A percentile compares a stretch with the other conserved stretches of the same genome.
phyloP scores from a whole-genome alignment of 2,888 invertebrate species.

The Homarus gammarus region DNA sequence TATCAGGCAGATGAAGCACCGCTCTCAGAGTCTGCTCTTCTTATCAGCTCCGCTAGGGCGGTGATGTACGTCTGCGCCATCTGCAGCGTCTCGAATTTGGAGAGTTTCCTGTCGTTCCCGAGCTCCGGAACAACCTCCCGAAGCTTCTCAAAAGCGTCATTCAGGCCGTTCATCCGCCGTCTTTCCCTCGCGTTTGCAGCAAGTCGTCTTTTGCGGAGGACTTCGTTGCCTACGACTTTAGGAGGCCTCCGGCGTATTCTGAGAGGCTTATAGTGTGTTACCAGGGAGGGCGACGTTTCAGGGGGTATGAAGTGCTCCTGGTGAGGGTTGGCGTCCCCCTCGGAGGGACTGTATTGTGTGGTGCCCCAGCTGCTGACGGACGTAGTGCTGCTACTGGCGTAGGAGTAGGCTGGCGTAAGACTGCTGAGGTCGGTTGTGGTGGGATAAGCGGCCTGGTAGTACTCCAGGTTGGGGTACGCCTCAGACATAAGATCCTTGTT shows the following conservation, averaged over 20 bases:
- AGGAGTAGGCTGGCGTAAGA: slow-evolving; percentile 41
- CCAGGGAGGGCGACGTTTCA: slow-evolving; percentile 31
- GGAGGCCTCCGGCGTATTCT: slow-evolving; percentile 53
- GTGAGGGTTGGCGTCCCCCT: neutral
- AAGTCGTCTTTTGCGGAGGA: slow-evolving; percentile 78
- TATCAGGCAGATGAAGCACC: slow-evolving; percentile 11
- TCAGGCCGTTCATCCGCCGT: slow-evolving; percentile 87
- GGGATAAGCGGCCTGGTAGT: slow-evolving; percentile 67
- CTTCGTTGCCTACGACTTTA: slow-evolving; percentile 71
- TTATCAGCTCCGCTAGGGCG: slow-evolving; percentile 83
- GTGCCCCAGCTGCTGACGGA: slow-evolving; percentile 4
- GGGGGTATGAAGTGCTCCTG: slow-evolving; percentile 64
- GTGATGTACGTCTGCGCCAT: slow-evolving; percentile 89
- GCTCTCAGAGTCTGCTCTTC: slow-evolving; percentile 49
- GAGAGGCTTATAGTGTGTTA: slow-evolving; percentile 65
- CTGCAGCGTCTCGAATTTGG: slow-evolving; percentile 88
- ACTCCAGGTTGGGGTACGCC: slow-evolving; percentile 66
- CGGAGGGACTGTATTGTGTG: slow-evolving; percentile 17
- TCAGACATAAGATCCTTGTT: slow-evolving; percentile 41
- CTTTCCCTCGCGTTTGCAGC: slow-evolving; percentile 84
- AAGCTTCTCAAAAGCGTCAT: slow-evolving; percentile 87
- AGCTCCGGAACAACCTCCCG: slow-evolving; percentile 87
- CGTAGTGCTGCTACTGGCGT: neutral
- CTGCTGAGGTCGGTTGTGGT: slow-evolving; percentile 50
- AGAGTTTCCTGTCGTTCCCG: slow-evolving; percentile 86